Base-by-base conservation (phyloP, 2,797 vertebrate species). In the Sebastes nivosus region DNA sequence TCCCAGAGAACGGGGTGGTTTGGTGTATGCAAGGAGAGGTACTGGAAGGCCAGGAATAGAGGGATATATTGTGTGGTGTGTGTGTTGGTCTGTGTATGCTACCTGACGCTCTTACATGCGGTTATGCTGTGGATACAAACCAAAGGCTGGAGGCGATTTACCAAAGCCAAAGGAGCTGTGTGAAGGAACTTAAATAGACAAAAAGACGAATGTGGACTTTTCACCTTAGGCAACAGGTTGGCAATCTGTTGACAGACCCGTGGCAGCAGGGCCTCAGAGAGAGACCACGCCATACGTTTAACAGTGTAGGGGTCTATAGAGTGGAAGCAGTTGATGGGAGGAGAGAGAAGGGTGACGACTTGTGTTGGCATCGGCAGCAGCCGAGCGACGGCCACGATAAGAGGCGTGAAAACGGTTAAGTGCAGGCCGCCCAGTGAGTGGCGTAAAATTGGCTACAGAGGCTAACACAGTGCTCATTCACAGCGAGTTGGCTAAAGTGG, bases 401-500 rank as follows among this genome's bases (percentile, higher is more conserved):
- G 30, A 80, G 68, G 84, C 59, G 36, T 88, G 82, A 89, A 81
- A 81, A 77, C 2, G 13, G 77, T 79, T 42, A 74, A 82, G 65
- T 71, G 60, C 80, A 71, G 79, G 58, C 67, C 78, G 61, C 73
- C 80, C 81, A 85, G 70, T 79, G 85, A 88, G 61, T 82, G 58
- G 74, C 22, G 55, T 77, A 67, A 80, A 89, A 89, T 83, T 84
- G 87, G 67, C 79, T 79, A 32, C 42, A 82, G 87, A 58, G 52
- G 46, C 16, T 73, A 84, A 93, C 90, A 91, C 84, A 89, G 91
- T 1, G 7, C 57, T 84, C 82, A 74, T 93, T 94, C 86, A 90
- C 61, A 65, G 72, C 6, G 11, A 76, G 61, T 34, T 88, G 82
- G 81, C 74, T n/a, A 13, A 70, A 18, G 29, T 64, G 63, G 68